Percentiles rank a stretch among this genome's conserved stretches.
Evolutionary conservation across 1,140 invertebrate species (phyloP).

Genomic region (Fopius arisanus): DNA sequence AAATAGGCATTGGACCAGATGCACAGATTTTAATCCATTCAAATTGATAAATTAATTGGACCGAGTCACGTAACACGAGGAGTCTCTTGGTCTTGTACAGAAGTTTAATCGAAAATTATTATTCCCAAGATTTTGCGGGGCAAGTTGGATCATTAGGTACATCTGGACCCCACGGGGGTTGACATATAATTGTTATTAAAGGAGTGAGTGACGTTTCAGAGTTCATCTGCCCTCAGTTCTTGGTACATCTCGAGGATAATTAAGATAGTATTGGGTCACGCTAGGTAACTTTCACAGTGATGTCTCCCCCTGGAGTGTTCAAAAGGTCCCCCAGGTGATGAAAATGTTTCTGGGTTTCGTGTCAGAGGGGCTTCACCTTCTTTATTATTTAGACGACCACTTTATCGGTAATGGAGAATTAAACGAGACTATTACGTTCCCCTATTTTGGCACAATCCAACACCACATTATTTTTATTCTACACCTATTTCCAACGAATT

Average conservation of each 20-base stretch:
- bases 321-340: background rate
- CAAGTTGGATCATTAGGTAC: background rate
- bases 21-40: background rate
- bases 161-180: background rate
- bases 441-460: background rate
- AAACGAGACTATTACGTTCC: background rate
- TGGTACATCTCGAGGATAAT: constrained; percentile 7
- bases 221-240: background rate
- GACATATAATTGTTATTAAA: constrained; percentile 12
- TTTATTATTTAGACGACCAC: background rate
- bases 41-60: background rate
- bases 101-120: background rate
- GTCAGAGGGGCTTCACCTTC: background rate
- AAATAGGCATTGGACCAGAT: background rate
- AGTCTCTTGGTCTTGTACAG: background rate
- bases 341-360: background rate
- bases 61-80: background rate
- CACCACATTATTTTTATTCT: too few relatives aligned
- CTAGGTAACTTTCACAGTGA: constrained; percentile 14
- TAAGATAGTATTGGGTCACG: constrained; percentile 22
- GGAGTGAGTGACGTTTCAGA: background rate
- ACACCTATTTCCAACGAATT: too few relatives aligned
- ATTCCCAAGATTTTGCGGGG: background rate
- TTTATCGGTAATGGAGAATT: background rate
- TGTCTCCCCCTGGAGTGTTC: background rate